Evolutionary conservation across 2,888 invertebrate genomes (phyloP).

Genomic region (Acanthoscelides obtectus): DNA sequence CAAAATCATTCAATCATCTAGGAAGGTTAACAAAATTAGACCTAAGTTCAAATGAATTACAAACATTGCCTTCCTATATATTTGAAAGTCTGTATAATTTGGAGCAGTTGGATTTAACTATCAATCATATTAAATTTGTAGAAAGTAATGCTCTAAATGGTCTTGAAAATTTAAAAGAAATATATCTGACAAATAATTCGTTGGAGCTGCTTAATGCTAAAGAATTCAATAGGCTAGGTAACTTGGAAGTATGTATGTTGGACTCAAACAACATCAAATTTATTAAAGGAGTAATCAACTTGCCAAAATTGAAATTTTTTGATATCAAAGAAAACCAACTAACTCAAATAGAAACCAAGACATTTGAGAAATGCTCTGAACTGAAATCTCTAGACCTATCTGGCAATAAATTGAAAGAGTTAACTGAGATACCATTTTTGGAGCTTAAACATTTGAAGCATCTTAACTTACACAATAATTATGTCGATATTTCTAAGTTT

Average conservation of each 20-base stretch:
- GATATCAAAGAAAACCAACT: neutral
- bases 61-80: neutral
- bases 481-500: conserved; percentile 1
- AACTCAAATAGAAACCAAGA: neutral
- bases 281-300: neutral
- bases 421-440: neutral
- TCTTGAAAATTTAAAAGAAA: neutral
- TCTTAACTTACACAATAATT: neutral
- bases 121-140: neutral
- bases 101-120: neutral
- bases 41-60: neutral
- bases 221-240: neutral
- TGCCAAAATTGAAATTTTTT: neutral
- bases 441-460: neutral
- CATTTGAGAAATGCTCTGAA: neutral
- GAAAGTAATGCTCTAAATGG: neutral
- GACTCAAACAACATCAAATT: neutral
- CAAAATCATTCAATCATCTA: neutral
- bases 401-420: conserved; percentile 4
- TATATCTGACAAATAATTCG: neutral
- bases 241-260: neutral
- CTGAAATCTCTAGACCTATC: neutral
- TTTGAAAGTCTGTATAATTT: neutral
- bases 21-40: neutral
- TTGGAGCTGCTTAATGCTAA: neutral